Evolutionary conservation across 2,888 invertebrate species (phyloP).

Genomic region (Eumacrocentrus americanus): DNA sequence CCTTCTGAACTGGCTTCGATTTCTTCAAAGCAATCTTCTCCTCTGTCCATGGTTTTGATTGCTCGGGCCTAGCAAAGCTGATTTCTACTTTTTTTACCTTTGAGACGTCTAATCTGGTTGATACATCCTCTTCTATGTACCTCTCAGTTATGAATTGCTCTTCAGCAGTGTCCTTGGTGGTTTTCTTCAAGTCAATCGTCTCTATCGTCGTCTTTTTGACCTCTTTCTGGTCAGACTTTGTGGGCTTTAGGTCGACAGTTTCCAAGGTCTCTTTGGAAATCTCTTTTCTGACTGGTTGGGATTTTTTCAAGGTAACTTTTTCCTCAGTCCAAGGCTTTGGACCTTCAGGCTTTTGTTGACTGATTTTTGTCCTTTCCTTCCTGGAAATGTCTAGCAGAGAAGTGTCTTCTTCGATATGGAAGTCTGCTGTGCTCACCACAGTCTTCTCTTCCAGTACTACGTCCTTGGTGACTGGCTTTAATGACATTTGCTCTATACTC

Average conservation of each 20-base stretch:
- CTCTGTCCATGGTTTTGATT: conserved; percentile 54
- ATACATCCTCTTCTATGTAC: conserved; percentile 42
- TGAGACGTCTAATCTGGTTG: conserved; percentile 37
- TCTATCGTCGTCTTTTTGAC: conserved; percentile 46
- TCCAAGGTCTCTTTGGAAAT: conserved; percentile 47
- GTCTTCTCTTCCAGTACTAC: conserved; percentile 40
- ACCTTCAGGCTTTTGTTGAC: conserved; percentile 39
- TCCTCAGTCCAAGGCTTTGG: conserved; percentile 56
- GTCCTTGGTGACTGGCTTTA: conserved; percentile 58
- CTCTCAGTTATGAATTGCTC: conserved; percentile 24
- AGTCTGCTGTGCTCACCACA: conserved; percentile 56
- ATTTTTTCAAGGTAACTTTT: conserved; percentile 50
- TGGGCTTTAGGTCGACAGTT: conserved; percentile 62
- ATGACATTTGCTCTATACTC: conserved; percentile 63
- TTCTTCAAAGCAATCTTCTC: conserved; percentile 53
- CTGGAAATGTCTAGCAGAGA: conserved; percentile 31
- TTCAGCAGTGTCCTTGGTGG: conserved; percentile 36
- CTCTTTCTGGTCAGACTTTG: conserved; percentile 58
- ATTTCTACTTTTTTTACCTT: conserved; percentile 29
- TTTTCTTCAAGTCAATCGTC: conserved; percentile 39
- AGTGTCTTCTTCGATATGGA: conserved; percentile 52
- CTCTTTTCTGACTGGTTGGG: conserved; percentile 46
- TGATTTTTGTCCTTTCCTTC: conserved; percentile 33
- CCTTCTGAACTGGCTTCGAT: conserved; percentile 45
- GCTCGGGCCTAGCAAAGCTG: conserved; percentile 32